phyloP scores from a whole-genome alignment of 2,888 invertebrate genomes.

The Tiliacea citrago region DNA sequence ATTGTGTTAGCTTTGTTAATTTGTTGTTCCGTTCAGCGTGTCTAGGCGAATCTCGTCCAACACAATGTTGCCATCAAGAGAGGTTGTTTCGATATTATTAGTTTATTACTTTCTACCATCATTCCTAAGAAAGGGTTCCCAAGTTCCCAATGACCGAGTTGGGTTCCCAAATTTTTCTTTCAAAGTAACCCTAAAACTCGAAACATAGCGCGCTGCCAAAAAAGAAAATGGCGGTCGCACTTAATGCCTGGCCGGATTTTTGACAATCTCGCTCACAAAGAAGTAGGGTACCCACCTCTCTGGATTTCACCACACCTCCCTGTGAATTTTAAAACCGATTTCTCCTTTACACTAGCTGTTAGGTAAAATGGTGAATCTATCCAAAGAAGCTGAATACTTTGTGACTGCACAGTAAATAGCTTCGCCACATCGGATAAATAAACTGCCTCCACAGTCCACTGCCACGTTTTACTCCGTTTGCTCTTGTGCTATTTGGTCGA shows the following conservation, averaged over 20 bases:
- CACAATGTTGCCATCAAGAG: too few relatives aligned
- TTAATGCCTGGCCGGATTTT: constrained; percentile 1
- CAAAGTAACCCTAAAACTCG: not conserved
- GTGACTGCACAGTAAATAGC: constrained; percentile 42
- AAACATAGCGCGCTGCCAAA: not conserved
- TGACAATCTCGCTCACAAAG: constrained; percentile 8
- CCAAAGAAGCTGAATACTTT: constrained; percentile 18
- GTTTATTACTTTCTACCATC: too few relatives aligned
- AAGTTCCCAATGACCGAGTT: too few relatives aligned
- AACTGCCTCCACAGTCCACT: constrained; percentile 25
- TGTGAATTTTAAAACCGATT: not conserved
- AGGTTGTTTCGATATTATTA: too few relatives aligned
- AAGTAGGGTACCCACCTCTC: not conserved
- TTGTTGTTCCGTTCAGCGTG: too few relatives aligned
- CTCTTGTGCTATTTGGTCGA: constrained; percentile 25
- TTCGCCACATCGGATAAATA: constrained; percentile 38
- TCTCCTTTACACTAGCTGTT: not conserved
- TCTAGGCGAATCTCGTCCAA: too few relatives aligned
- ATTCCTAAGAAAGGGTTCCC: not conserved
- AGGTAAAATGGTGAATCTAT: not conserved
- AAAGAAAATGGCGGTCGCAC: not conserved
- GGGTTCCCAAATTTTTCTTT: not conserved
- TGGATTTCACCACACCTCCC: too few relatives aligned
- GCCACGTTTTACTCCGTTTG: constrained; percentile 28
- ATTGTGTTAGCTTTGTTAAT: too few relatives aligned